Evolutionary conservation across 2,888 invertebrate genomes (phyloP).

Genomic region (Cylloceria caligata): DNA sequence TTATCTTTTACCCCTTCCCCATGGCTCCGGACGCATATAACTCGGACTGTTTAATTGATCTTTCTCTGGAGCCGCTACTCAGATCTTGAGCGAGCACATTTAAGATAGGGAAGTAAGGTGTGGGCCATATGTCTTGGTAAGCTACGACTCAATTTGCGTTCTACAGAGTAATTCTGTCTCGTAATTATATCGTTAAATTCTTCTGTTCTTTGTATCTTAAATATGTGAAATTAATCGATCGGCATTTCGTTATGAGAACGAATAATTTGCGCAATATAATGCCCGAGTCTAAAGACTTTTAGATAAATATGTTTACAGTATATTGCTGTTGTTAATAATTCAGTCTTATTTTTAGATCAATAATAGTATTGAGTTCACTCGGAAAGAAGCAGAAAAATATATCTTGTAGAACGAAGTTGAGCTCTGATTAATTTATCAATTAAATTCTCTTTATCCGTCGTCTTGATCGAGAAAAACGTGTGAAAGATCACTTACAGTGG

Average conservation of each 20-base stretch:
- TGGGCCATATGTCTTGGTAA: slow-evolving; percentile 12
- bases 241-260: neutral
- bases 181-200: neutral
- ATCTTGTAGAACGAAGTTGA: neutral
- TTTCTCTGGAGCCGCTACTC: slow-evolving; percentile 74
- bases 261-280: neutral
- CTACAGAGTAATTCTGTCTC: neutral
- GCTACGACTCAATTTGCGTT: slow-evolving; percentile 24
- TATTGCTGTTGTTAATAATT: too few species aligned
- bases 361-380: neutral
- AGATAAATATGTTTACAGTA: too few species aligned
- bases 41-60: slow-evolving; percentile 81
- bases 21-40: slow-evolving; percentile 71
- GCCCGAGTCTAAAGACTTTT: too few species aligned
- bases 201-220: neutral
- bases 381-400: too few species aligned
- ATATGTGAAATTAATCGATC: neutral
- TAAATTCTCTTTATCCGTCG: neutral
- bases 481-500: neutral
- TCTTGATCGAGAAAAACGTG: neutral
- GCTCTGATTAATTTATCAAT: neutral
- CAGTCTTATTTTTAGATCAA: too few species aligned
- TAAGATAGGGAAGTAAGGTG: slow-evolving; percentile 34
- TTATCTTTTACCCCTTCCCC: slow-evolving; percentile 64
- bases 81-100: slow-evolving; percentile 66